phyloP scores from a whole-genome alignment of 2,888 invertebrate species.

The Balanococcus diminutus region DNA sequence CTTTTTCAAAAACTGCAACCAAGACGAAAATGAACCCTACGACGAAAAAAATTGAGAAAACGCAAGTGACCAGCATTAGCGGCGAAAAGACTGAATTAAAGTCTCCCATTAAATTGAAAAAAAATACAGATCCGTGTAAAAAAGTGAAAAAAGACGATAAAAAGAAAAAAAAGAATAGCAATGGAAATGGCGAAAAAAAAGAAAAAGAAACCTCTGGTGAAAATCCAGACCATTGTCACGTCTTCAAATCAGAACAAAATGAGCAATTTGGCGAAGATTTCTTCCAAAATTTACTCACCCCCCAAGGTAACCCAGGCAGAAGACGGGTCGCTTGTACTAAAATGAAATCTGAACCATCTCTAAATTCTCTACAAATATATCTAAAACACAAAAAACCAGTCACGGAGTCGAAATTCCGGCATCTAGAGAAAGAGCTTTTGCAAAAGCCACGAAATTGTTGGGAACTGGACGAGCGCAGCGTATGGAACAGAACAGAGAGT shows the following conservation, averaged over 20 bases:
- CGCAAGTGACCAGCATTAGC: conserved; percentile 44
- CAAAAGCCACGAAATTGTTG: conserved; percentile 58
- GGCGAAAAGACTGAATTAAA: conserved; percentile 6
- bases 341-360: conserved; percentile 66
- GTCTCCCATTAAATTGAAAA: background rate
- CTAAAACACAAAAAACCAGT: conserved; percentile 74
- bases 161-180: conserved; percentile 33
- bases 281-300: conserved; percentile 49
- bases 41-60: conserved; percentile 25
- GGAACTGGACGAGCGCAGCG: conserved; percentile 52
- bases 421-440: conserved; percentile 67
- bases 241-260: conserved; percentile 14
- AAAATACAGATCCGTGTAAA: background rate
- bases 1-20: conserved; percentile 57
- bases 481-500: conserved; percentile 42
- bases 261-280: conserved; percentile 55
- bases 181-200: conserved; percentile 35
- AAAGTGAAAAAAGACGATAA: conserved; percentile 40
- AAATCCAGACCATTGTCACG: background rate
- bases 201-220: background rate
- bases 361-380: conserved; percentile 69
- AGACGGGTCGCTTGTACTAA: conserved; percentile 28
- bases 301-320: background rate
- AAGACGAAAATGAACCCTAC: conserved; percentile 54
- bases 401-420: conserved; percentile 73